Evolutionary conservation across 2,888 invertebrate species (phyloP), one percentile per base, ranked within the genome.

Genomic region (Horisme vitalbata): DNA sequence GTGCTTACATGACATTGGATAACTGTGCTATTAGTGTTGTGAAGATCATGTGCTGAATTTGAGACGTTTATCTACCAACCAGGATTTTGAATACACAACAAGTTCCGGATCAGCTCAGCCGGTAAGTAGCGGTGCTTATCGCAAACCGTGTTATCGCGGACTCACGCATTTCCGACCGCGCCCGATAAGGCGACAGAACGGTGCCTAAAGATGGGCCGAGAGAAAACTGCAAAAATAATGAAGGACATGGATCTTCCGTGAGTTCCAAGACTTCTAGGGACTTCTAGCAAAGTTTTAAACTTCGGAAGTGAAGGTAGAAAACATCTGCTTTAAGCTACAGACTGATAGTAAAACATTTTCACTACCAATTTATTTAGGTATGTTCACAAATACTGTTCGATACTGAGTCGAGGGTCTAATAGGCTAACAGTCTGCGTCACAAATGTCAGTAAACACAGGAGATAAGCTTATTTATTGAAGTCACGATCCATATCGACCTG

Each of bases 161-260:
- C 84, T 84, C 84, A 87, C 86, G 87, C 86, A 89, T 88, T 89
- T 88, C 88, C 88, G 88, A 88, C 87, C 86, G 84, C 87, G 78
- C 84, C 83, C 85, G 88, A 89, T 89, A 89, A 88, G 78, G 75
- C 72, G 65, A 68, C 63, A 65, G 61, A 69, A 68, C 63, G 67
- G 57, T 77, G 69, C 70, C 67, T 67, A 71, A 61, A 68, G 68
- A 74, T 75, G 72, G 35, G 61, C 44, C 64, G 56, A 68, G 59
- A 65, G 65, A 46, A 53, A 68, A 71, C 63, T 26, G 23, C 13
- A 15, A 36, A 36, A 34, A 24, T 28, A 5, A 32, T 31, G 10
- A 6, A 24, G 34, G 9, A 26, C 28, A 28, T 13, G n/a, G 26
- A 37, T 30, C 27, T 32, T 10, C 8, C 20, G 23, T 15, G 20